Percentiles rank a stretch among this genome's conserved stretches.
phyloP scores from a whole-genome alignment of 2,113 vertebrate species.

The Pitta sordida region DNA sequence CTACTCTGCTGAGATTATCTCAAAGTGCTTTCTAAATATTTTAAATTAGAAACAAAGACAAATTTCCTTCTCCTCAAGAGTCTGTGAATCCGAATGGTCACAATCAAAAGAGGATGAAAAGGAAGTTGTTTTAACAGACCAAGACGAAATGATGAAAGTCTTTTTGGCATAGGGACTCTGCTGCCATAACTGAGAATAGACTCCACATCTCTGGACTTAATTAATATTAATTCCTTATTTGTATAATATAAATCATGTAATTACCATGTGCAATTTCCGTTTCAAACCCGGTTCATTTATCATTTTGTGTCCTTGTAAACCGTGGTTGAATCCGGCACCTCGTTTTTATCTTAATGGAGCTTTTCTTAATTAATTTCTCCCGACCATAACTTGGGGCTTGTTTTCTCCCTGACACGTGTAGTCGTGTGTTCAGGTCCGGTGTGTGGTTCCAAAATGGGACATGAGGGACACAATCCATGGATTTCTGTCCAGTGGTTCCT shows the following conservation, averaged over 20 bases:
- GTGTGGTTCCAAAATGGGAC: not conserved
- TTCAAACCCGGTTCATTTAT: slow-evolving; percentile 6
- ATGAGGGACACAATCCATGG: not conserved
- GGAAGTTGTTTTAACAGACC: not conserved
- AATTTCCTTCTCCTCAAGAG: not conserved
- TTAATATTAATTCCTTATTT: slow-evolving; percentile 57
- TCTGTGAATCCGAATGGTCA: not conserved
- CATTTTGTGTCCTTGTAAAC: slow-evolving; percentile 26
- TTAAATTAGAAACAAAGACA: not conserved
- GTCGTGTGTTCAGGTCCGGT: rapidly evolving
- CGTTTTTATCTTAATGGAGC: not conserved
- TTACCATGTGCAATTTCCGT: slow-evolving; percentile 38
- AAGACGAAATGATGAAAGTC: not conserved
- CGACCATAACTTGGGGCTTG: rapidly evolving
- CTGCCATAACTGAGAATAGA: not conserved
- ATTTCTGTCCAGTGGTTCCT: not conserved
- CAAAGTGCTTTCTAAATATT: not conserved
- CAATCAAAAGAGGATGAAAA: not conserved
- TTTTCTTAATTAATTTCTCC: not conserved
- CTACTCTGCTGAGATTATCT: not conserved
- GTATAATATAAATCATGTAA: slow-evolving; percentile 37
- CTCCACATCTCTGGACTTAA: not conserved
- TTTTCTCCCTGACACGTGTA: not conserved
- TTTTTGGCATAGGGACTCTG: not conserved
- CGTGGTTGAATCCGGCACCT: not conserved